Percentiles rank a stretch among this genome's conserved stretches.
Evolutionary conservation across 53 echinoderm and acorn worm genomes (phyloP).

Genomic region (Antedon mediterranea): DNA sequence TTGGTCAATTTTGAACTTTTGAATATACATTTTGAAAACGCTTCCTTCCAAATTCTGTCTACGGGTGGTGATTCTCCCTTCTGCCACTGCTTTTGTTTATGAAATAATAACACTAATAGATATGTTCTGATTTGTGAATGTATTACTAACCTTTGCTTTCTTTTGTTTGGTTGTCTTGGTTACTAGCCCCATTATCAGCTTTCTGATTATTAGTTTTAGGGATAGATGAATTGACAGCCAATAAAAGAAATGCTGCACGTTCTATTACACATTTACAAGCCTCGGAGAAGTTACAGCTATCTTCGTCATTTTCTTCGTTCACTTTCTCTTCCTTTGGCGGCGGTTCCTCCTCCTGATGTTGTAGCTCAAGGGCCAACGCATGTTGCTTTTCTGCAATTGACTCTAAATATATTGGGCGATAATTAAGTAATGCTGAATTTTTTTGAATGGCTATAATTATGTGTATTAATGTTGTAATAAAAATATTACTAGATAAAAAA

Average conservation of each 20-base stretch:
- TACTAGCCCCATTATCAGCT: background rate
- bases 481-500: too few species aligned
- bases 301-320: constrained; percentile 12
- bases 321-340: background rate
- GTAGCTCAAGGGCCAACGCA: background rate
- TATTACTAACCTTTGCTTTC: background rate
- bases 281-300: constrained; percentile 63
- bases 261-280: constrained; percentile 83
- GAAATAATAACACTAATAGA: too few species aligned
- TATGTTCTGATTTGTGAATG: too few species aligned
- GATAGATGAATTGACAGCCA: constrained; percentile 44
- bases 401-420: background rate
- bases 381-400: background rate
- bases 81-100: too few species aligned
- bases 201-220: background rate
- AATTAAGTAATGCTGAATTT: too few species aligned
- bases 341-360: background rate
- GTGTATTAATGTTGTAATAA: too few species aligned
- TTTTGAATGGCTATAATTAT: too few species aligned
- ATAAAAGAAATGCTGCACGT: constrained; percentile 64
- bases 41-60: too few species aligned
- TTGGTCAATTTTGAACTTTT: too few species aligned
- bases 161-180: background rate
- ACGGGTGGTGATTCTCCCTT: too few species aligned
- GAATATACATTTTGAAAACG: too few species aligned